Conservation (phyloP, 2,888 invertebrate species). For the Acronicta alni region DNA sequence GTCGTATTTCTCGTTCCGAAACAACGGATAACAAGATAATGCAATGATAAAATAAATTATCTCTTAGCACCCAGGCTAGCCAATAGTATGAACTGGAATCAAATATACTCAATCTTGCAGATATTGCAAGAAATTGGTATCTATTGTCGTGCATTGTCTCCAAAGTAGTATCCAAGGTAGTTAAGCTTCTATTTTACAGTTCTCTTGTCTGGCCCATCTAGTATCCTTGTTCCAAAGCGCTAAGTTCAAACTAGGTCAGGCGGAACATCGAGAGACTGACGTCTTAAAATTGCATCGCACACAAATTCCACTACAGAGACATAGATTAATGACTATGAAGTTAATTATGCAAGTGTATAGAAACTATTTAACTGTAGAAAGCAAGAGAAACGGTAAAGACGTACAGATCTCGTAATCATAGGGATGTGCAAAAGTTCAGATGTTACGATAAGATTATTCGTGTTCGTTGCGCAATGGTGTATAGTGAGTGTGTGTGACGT, state of each 20-base stretch:
- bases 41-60: no score
- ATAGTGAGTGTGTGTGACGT: conserved; percentile 40
- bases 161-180: conserved; percentile 15
- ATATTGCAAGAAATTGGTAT: no score
- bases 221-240: conserved; percentile 39
- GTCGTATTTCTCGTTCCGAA: no score
- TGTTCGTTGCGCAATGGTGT: conserved; percentile 68
- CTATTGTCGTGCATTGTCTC: not conserved
- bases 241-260: conserved; percentile 49
- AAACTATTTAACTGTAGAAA: conserved; percentile 39
- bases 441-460: conserved; percentile 74
- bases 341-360: conserved; percentile 56
- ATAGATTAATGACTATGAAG: conserved; percentile 54
- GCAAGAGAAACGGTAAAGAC: conserved; percentile 38
- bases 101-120: no score
- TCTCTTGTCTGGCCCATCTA: conserved; percentile 30
- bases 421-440: conserved; percentile 76
- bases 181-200: conserved; percentile 32
- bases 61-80: no score
- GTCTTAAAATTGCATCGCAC: conserved; percentile 55
- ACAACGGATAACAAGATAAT: no score
- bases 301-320: conserved; percentile 51
- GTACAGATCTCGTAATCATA: conserved; percentile 52
- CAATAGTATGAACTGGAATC: no score
- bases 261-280: conserved; percentile 32